Evolutionary conservation across 2,888 invertebrate species (phyloP), one percentile per base, ranked within the genome.

Genomic region (Therioaphis trifolii): DNA sequence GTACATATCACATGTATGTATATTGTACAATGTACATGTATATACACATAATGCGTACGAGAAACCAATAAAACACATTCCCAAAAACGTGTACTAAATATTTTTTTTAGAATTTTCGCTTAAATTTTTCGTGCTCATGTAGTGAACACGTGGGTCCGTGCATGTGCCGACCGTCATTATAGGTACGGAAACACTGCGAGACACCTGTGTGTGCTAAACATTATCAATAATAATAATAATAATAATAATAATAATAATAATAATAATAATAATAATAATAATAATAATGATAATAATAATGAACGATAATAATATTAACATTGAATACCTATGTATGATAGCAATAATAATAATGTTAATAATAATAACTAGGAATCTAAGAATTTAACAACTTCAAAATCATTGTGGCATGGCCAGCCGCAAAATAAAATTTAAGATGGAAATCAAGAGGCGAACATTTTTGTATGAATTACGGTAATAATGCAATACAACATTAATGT

Each of bases 41-140:
- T 15, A 49, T 12, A n/a, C n/a, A 63, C 43, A 63, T 43, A 24
- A 43, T n/a, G 12, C 24, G 63, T 35, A 52, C 35, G 27, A 49
- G 24, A 35, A 74, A 46, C 21, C 63, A 63, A 43, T 61, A 15
- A 77, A 29, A 77, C 21, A 49, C n/a, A 63, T 66, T 29, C 77
- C 40, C 40, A 68, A 15, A 63, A 77, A 77, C 68, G 68, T 55
- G 78, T 74, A 40, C 66, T 78, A 78, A 66, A 68, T 78, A 78
- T 46, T 68, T 58, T 74, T 55, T 78, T 78, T 78, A 78, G 78
- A 78, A 78, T 78, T 78, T 78, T 78, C 78, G 78, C 78, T 78
- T 78, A 78, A 52, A 77, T 77, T 52, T 52, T 78, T 78, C 68
- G 66, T 68, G 77, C 40, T 68, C 77, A 35, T 78, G 11, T 52